A percentile compares a stretch with the other conserved stretches of the same genome.
phyloP scores from a whole-genome alignment of 2,888 invertebrate species.

The Carterocephalus palaemon region DNA sequence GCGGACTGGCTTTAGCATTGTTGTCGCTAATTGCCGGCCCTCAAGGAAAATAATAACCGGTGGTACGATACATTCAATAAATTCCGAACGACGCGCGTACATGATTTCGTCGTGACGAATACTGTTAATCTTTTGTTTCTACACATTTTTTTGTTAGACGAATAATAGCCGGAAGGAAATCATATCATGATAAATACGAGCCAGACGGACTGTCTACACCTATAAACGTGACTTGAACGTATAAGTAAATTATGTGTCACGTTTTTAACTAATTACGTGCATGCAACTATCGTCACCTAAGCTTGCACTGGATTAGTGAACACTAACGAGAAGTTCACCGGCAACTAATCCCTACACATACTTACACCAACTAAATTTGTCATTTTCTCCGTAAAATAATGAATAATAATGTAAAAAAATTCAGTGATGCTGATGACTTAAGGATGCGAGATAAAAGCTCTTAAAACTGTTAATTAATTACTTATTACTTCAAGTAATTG shows the following conservation, averaged over 20 bases:
- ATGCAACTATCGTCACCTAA: too few relatives aligned
- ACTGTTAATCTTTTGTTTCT: constrained; percentile 7
- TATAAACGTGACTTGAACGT: constrained; percentile 4
- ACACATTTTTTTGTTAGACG: constrained; percentile 16
- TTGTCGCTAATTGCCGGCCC: constrained; percentile 37
- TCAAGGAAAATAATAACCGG: constrained; percentile 36
- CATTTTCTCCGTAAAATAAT: too few relatives aligned
- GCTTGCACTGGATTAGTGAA: too few relatives aligned
- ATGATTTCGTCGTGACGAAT: constrained; percentile 7
- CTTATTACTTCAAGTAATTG: too few relatives aligned
- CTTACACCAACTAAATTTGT: too few relatives aligned
- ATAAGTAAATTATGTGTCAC: constrained; percentile 17
- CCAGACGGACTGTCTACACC: constrained; percentile 11
- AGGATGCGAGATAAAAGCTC: too few relatives aligned
- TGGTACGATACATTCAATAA: constrained; percentile 28
- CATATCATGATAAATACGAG: constrained; percentile 12
- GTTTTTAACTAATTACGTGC: constrained; percentile 1
- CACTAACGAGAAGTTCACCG: too few relatives aligned
- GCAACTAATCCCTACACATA: too few relatives aligned
- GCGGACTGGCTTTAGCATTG: constrained; percentile 46
- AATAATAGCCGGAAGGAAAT: constrained; percentile 15
- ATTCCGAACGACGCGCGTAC: constrained; percentile 18
- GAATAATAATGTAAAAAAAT: too few relatives aligned
- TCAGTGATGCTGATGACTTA: too few relatives aligned
- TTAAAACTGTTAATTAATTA: too few relatives aligned